These are phyloP conservation scores for Andricus grossulariae DNA, from an alignment of 1,140 invertebrate species.

Conservation along the genomic window DNA sequence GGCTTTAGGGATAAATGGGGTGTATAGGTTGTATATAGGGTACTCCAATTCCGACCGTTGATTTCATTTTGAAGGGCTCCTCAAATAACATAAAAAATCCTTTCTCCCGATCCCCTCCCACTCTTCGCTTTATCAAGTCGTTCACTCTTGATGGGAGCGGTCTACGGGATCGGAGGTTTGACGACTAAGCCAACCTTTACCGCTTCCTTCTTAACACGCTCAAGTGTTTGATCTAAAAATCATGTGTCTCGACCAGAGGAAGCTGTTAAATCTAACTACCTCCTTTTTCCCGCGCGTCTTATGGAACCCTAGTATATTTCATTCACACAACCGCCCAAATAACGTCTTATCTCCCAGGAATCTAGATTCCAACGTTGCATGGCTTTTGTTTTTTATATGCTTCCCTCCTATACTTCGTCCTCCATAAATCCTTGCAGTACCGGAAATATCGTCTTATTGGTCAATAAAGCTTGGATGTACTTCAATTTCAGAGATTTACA, in stretches of 20 bases:
- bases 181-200: constrained; percentile 44
- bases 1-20: not conserved
- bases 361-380: constrained; percentile 42
- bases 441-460: constrained; percentile 21
- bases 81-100: constrained; percentile 61
- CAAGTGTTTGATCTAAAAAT: constrained; percentile 66
- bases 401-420: not conserved
- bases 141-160: constrained; percentile 41
- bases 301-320: not conserved
- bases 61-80: constrained; percentile 58
- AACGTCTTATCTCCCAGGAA: constrained; percentile 47
- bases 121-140: constrained; percentile 13
- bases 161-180: constrained; percentile 32
- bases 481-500: constrained; percentile 7
- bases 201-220: constrained; percentile 57
- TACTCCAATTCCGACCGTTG: constrained; percentile 60
- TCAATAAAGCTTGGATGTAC: not conserved
- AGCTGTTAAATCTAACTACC: constrained; percentile 59
- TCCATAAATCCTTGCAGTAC: constrained; percentile 3
- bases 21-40: constrained; percentile 19
- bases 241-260: constrained; percentile 48
- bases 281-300: constrained; percentile 44
- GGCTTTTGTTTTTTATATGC: constrained; percentile 7
- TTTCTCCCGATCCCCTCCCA: constrained; percentile 30
- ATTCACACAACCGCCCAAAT: constrained; percentile 7